Evolutionary conservation across 2,113 vertebrate genomes (phyloP).

Genomic region (Myrmophylax atrothorax): DNA sequence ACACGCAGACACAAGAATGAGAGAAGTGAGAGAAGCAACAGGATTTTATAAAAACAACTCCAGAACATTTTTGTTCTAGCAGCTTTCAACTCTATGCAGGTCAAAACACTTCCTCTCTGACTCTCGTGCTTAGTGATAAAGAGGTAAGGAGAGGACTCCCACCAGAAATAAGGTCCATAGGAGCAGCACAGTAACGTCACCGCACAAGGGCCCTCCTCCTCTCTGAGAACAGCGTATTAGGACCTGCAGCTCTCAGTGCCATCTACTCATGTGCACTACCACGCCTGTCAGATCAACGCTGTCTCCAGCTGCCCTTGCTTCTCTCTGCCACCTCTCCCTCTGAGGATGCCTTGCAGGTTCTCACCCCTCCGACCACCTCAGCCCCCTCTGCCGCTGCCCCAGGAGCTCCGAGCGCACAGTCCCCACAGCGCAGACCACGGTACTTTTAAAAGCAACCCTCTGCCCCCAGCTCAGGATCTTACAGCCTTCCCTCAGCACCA

Average conservation of each 20-base stretch:
- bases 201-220: neutral
- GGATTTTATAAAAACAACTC: neutral
- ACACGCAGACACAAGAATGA: neutral
- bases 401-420: neutral
- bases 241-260: neutral
- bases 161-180: neutral
- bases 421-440: neutral
- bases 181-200: neutral
- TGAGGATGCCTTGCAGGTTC: neutral
- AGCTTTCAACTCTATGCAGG: neutral
- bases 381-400: neutral
- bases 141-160: neutral
- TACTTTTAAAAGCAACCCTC: neutral
- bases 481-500: neutral
- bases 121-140: neutral
- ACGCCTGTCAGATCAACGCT: neutral
- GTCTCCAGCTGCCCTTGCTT: neutral
- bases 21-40: neutral
- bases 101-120: neutral
- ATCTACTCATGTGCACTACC: neutral
- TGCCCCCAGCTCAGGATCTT: neutral
- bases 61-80: neutral
- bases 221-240: rapidly evolving
- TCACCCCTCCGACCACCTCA: neutral
- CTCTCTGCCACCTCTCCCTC: neutral